Evolutionary conservation across 2,888 invertebrate species (phyloP), one percentile per base, ranked within the genome.

Genomic region (Hydropsyche betteni): DNA sequence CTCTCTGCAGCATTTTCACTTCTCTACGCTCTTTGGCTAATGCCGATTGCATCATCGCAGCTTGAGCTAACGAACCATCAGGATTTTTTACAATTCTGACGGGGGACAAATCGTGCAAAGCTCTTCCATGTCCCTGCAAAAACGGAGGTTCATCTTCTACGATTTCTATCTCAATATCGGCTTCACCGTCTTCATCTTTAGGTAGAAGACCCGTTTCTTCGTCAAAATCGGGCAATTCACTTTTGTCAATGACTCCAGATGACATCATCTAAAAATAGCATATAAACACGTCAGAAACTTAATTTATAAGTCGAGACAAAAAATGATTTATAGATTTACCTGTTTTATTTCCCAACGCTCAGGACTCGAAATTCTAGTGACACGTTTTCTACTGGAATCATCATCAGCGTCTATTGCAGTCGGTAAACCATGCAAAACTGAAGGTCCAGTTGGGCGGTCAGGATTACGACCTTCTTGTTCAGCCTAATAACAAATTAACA

Each of bases 11-110:
- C 95, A 97, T 96, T 85, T 99, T 99, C 82, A 95, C 92, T 83
- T 99, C 99, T 64, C 99, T 87, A 72, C 99, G 88, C 83, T 99
- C 99, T 83, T 99, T 99, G 0, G 99, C 95, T 61, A 99, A 84
- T 0, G 99, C 99, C 10, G 95, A 96, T 84, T 99, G 99, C 98
- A 98, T 99, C 96, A 99, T 98, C 0, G 99, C 99, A 0, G 99
- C 98, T 84, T 99, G 99, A 0, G 99, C 99, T 33, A 99, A 85
- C 0, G 98, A 98, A 0, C 99, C 99, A 84, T 99, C 99, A 0
- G 99, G 99, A 88, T 99, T 99, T 87, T 98, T 98, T 0, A 99
- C 97, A 80, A 99, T 98, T 80, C 94, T 86, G 2, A 98, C 97
- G 0, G 98, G 98, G 75, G 96, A 97, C 3, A 98, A 88, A 83